Evolutionary conservation across 2,888 invertebrate species (phyloP), one percentile per base, ranked within the genome.

Genomic region (Limnephilus rhombicus): DNA sequence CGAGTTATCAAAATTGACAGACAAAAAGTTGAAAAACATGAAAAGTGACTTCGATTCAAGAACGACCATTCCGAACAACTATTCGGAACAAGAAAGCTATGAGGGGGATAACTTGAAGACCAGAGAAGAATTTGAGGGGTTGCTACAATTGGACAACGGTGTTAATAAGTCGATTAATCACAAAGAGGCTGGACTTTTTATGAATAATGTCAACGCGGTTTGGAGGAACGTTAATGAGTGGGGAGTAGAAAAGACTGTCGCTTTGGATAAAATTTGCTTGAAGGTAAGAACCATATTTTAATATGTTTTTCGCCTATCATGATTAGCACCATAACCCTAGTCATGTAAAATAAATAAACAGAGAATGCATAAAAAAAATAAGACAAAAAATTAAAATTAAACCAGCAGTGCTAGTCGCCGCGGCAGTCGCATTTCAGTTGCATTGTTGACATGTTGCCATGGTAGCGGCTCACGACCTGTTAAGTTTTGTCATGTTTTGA

Each of bases 211-310:
- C 31, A 92, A 34, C 29, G 41, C 88, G 1, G 85, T 85, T 24
- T 92, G 92, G 92, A 91, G 82, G n/a, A 81, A 31, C 53, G 34
- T 41, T 13, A 86, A 92, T 41, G 80, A 24, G 7, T 34, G 13
- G 3, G 90, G 86, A 7, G 41, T 85, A 15, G 91, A 90, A 80
- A 92, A 93, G 81, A 90, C 15, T 29, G 37, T 92, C 68, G 96
- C 96, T 0, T 94, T 97, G 2, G 94, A 94, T 15, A 94, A 96
- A 89, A 95, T 97, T 13, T 96, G 95, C 91, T 94, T 97, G 3
- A 94, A 95, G 80, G 96, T 97, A 31, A 95, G 95, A 94, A 53
- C 29, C 15, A 18, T 1, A 29, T 81, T 81, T 37, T 37, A 37
- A 37, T 37, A 37, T 37, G 37, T 37, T 37, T 37, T 37, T 37